Percentiles rank a stretch among this genome's conserved stretches.
Evolutionary conservation across 2,888 invertebrate genomes (phyloP).

Genomic region (Rapana venosa): DNA sequence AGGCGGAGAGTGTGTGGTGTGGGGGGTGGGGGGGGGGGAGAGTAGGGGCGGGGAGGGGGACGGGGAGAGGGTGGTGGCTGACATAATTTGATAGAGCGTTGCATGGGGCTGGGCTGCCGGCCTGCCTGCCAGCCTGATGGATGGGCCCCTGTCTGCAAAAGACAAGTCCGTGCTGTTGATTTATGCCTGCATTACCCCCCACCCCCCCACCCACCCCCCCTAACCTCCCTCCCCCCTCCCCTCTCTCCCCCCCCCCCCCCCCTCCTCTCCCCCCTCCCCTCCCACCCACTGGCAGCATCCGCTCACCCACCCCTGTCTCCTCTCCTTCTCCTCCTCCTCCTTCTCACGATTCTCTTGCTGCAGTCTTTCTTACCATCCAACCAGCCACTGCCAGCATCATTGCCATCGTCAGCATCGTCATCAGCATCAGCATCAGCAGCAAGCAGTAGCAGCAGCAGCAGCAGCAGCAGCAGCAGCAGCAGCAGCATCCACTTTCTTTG

Average conservation of each 20-base stretch:
- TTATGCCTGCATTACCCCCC: constrained; percentile 34
- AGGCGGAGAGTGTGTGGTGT: background rate
- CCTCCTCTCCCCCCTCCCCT: background rate
- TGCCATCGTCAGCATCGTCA: no score
- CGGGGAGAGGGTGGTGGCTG: constrained; percentile 21
- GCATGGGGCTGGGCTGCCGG: constrained; percentile 19
- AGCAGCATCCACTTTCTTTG: no score
- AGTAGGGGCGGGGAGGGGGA: background rate
- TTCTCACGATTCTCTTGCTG: background rate
- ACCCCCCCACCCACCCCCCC: background rate
- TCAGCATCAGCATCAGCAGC: no score
- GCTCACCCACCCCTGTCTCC: background rate
- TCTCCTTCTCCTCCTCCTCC: background rate
- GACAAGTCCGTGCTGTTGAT: constrained; percentile 41
- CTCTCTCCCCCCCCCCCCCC: background rate
- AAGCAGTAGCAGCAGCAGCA: no score
- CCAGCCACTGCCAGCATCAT: no score
- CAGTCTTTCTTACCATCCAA: background rate
- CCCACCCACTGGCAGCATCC: background rate
- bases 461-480: no score
- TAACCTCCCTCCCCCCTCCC: background rate
- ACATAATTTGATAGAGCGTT: constrained; percentile 44
- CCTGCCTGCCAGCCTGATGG: constrained; percentile 28
- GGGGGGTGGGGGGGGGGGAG: background rate
- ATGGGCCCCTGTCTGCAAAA: constrained; percentile 31